Percentiles rank a stretch among this genome's conserved stretches.
Evolutionary conservation across 2,888 invertebrate species (phyloP).

Genomic region (Drosophila differens): DNA sequence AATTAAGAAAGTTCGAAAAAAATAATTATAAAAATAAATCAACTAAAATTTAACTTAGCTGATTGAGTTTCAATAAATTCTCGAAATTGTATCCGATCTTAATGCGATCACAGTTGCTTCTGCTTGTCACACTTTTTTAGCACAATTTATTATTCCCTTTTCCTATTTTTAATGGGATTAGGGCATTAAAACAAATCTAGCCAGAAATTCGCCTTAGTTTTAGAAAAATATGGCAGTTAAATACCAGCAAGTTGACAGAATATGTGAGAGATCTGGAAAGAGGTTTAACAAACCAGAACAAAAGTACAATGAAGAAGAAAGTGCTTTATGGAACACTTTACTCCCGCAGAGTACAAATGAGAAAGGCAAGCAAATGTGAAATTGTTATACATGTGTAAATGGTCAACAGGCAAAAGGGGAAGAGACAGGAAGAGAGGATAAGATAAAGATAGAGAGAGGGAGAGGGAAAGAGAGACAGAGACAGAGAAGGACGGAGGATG

Average conservation of each 20-base stretch:
- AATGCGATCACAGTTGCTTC: no score
- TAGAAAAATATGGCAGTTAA: background rate
- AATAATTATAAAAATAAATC: no score
- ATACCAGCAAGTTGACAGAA: background rate
- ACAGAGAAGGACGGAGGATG: background rate
- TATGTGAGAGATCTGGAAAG: no score
- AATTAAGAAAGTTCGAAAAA: no score
- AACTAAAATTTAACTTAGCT: no score
- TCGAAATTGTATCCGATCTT: no score
- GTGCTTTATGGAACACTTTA: conserved; percentile 30
- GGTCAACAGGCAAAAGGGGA: conserved; percentile 4
- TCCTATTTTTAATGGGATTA: no score
- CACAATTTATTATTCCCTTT: no score
- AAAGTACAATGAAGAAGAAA: conserved; percentile 4
- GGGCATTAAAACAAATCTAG: background rate
- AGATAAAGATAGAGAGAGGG: background rate
- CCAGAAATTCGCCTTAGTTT: background rate
- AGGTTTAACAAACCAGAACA: background rate
- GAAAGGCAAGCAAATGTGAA: conserved; percentile 40
- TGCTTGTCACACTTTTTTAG: no score
- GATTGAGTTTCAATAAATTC: no score
- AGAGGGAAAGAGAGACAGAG: background rate
- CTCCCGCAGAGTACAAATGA: conserved; percentile 31
- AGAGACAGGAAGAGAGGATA: background rate
- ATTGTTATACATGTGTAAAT: conserved; percentile 53